Evolutionary conservation across 1,140 invertebrate genomes (phyloP).

Genomic region (Drosophila trapezifrons): DNA sequence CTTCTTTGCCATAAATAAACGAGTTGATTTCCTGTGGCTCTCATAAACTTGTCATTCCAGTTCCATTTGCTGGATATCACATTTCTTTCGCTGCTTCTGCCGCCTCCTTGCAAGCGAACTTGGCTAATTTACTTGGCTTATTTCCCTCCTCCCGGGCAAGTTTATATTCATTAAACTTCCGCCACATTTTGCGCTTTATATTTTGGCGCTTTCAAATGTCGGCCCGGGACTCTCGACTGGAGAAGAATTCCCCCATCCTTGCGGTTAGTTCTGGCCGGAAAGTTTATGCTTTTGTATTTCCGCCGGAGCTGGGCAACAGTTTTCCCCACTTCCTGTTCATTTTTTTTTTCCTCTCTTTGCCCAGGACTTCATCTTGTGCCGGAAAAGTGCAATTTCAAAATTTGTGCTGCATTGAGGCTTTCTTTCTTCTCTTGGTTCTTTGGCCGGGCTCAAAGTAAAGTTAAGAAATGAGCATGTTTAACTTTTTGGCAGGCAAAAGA

Average conservation of each 20-base stretch:
- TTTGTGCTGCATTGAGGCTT: constrained; percentile 61
- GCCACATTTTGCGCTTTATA: constrained; percentile 71
- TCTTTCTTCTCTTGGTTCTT: constrained; percentile 30
- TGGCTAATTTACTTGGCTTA: constrained; percentile 76
- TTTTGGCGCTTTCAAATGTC: constrained; percentile 59
- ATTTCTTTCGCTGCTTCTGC: constrained; percentile 30
- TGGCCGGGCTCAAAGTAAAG: constrained; percentile 42
- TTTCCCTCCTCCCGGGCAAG: constrained; percentile 47
- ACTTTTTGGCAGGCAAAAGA: constrained; percentile 58
- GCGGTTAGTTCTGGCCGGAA: constrained; percentile 73
- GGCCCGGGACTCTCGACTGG: constrained; percentile 36
- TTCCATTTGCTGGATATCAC: constrained; percentile 35
- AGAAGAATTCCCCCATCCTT: background rate
- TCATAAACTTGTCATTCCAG: constrained; percentile 47
- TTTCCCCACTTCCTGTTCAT: constrained; percentile 39
- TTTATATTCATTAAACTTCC: constrained; percentile 83
- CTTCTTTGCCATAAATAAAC: constrained; percentile 33
- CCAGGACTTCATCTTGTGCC: constrained; percentile 43
- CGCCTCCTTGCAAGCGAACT: constrained; percentile 35
- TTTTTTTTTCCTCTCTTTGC: constrained; percentile 12
- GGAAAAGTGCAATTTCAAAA: constrained; percentile 79
- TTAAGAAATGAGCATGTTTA: constrained; percentile 66
- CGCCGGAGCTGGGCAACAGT: constrained; percentile 58
- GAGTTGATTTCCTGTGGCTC: constrained; percentile 45
- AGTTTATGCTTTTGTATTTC: constrained; percentile 82